Conservation (phyloP, 1,140 invertebrate genomes). For the Forficula auricularia region DNA sequence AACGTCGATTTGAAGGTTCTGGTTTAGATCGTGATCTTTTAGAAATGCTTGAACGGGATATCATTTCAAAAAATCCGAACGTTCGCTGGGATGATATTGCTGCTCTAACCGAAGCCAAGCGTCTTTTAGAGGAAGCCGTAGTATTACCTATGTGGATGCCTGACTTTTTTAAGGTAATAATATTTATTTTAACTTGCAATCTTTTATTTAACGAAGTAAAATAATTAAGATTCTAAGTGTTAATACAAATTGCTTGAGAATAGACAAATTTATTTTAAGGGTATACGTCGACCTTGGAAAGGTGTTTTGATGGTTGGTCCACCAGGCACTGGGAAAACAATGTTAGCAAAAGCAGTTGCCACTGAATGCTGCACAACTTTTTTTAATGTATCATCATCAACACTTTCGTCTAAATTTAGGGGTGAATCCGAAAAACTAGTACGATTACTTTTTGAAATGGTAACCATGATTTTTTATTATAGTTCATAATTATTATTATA, state of each 20-base stretch:
- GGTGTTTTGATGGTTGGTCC: constrained; percentile 95
- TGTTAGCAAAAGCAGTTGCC: constrained; percentile 97
- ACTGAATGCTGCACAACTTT: constrained; percentile 99
- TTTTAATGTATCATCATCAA: constrained; percentile 96
- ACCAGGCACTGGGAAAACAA: constrained; percentile 96
- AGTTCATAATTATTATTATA: neutral
- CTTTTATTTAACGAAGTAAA: no score
- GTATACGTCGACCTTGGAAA: constrained; percentile 82
- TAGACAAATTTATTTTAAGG: constrained; percentile 39
- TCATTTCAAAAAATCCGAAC: constrained; percentile 94
- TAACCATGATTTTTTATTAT: constrained; percentile 24
- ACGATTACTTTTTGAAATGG: constrained; percentile 94
- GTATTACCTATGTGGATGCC: constrained; percentile 97
- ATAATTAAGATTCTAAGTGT: no score
- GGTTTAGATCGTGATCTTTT: constrained; percentile 85
- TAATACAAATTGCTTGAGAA: no score
- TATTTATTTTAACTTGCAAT: constrained; percentile 27
- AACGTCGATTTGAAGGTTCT: constrained; percentile 78
- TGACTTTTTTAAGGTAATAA: constrained; percentile 80
- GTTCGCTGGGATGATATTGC: constrained; percentile 96
- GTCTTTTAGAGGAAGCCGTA: constrained; percentile 90
- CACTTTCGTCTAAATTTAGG: constrained; percentile 92
- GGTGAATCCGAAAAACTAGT: constrained; percentile 99
- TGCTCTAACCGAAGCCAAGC: constrained; percentile 86
- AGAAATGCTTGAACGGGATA: constrained; percentile 90